Percentiles rank a stretch among this genome's conserved stretches.
Evolutionary conservation across 2,113 vertebrate species (phyloP).

Genomic region (Rhipidura dahli): DNA sequence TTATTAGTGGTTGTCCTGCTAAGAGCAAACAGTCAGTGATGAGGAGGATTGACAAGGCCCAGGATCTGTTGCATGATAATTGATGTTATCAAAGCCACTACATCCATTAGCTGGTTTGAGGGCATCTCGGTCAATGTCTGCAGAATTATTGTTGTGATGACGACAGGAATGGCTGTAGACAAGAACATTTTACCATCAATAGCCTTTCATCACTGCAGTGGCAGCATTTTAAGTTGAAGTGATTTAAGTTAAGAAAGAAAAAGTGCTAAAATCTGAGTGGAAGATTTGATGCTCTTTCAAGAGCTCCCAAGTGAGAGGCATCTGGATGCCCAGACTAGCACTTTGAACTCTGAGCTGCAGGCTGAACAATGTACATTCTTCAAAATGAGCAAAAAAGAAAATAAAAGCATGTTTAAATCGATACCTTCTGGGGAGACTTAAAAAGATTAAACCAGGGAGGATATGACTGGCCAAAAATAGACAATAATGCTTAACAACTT

Average conservation of each 20-base stretch:
- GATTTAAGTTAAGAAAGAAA: conserved; percentile 27
- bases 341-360: conserved; percentile 8
- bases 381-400: conserved; percentile 25
- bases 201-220: conserved; percentile 13
- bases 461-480: conserved; percentile 15
- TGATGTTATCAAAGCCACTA: background rate
- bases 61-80: background rate
- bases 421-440: conserved; percentile 23
- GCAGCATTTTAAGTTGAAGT: conserved; percentile 6
- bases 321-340: background rate
- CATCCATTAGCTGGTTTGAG: conserved; percentile 27
- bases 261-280: background rate
- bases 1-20: background rate
- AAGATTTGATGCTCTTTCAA: background rate
- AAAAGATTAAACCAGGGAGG: conserved; percentile 20
- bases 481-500: conserved; percentile 9
- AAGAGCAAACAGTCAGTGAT: background rate
- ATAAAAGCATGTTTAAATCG: conserved; percentile 31
- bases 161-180: background rate
- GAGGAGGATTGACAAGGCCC: background rate
- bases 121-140: background rate
- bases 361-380: background rate
- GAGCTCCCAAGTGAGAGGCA: background rate
- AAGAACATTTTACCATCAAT: conserved; percentile 25
- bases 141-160: conserved; percentile 18